A percentile compares a stretch with the other conserved stretches of the same genome.
phyloP scores from a whole-genome alignment of 2,888 invertebrate species.

The Masnerella sp. region DNA sequence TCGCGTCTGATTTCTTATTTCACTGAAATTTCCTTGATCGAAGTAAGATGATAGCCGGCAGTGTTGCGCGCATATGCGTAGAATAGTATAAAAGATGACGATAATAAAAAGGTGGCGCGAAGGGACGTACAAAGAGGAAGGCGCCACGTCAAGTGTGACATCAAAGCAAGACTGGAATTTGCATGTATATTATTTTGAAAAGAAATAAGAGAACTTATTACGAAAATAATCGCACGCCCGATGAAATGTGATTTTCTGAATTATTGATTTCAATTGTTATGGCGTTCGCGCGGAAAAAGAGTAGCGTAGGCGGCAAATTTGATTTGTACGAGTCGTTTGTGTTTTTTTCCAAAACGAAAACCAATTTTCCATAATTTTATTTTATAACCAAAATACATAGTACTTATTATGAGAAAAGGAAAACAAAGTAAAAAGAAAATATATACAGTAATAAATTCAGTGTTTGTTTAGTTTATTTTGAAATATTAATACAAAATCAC shows the following conservation, averaged over 20 bases:
- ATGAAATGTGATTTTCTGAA: constrained; percentile 17
- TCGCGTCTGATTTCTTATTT: constrained; percentile 6
- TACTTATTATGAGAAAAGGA: too few relatives aligned
- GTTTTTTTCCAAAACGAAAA: too few relatives aligned
- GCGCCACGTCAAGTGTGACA: constrained; percentile 46
- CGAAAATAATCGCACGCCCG: constrained; percentile 31
- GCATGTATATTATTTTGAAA: constrained; percentile 45
- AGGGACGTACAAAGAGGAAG: constrained; percentile 27
- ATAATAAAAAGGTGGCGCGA: constrained; percentile 33
- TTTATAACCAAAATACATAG: too few relatives aligned
- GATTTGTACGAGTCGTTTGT: too few relatives aligned
- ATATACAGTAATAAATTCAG: too few relatives aligned
- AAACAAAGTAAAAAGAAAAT: too few relatives aligned
- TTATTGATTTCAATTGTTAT: constrained; percentile 17
- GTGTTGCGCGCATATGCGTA: constrained; percentile 31
- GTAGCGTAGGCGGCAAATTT: too few relatives aligned
- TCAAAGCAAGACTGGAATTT: constrained; percentile 39
- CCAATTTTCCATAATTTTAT: too few relatives aligned
- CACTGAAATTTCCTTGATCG: constrained; percentile 44
- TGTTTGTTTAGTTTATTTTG: too few relatives aligned
- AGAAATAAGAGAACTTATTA: constrained; percentile 28
- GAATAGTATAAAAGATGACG: constrained; percentile 41
- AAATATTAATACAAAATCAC: too few relatives aligned
- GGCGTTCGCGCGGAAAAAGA: background rate
- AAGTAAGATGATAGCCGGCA: constrained; percentile 38